Base-by-base conservation (phyloP, 2,797 vertebrate species). In the Pipistrellus nathusii region DNA sequence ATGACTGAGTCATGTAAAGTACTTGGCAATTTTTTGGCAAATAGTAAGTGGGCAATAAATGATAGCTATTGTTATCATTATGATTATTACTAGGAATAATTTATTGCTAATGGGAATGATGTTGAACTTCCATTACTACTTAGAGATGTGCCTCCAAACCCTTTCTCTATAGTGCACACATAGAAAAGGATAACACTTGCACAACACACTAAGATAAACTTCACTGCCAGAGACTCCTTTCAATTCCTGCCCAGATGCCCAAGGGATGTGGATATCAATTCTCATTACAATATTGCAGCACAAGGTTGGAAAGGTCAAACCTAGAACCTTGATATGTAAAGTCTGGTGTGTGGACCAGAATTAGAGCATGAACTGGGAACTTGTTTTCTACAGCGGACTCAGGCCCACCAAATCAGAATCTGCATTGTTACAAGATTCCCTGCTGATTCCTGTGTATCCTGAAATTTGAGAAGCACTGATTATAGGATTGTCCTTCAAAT, bases 61-160 rank as follows among this genome's bases (percentile, higher is more conserved):
- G 5, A 82, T 57, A 27, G 59, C 3, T 71, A 25, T 59, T 46
- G 7, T 55, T 80, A 48, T 66, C 53, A 1, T 30, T 64, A 59
- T 66, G 18, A 69, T 85, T 90, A 35, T 64, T 75, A 83, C 25
- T 53, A 94, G 90, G 68, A 88, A 73, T 76, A 38, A 82, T 69
- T 9, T 84, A 41, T 53, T 91, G 23, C 2, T 57, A 32, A 32
- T 17, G 13, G n/a, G 11, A 44, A 68, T 72, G 77, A 44, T 64
- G 46, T n/a, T 21, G 87, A 75, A 75, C 2, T 18, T 72, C 14
- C 7, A 44, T 88, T 86, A 17, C 55, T 87, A 4, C 88, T 93
- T 82, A 35, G 25, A 78, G n/a, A 17, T 35, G 21, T 82, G 20
- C 13, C 62, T 59, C 35, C 30, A 93, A 81, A 81, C 2, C 5